Evolutionary conservation across 2,113 vertebrate genomes (phyloP), one percentile per base, ranked within the genome.

Genomic region (Carlito syrichta): DNA sequence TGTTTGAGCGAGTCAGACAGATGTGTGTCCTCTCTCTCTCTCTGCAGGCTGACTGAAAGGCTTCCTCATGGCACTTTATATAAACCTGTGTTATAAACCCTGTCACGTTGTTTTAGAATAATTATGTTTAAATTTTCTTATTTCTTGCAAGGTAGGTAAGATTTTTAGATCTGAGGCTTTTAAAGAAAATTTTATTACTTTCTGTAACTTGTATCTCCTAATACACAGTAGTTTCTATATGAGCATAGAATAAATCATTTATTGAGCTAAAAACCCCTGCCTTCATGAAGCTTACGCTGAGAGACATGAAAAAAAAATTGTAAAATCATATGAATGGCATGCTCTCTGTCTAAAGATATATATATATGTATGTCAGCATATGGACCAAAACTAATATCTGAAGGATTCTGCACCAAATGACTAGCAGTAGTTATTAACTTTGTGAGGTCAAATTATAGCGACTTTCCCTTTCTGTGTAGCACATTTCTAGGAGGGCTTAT

Each of bases 181-280:
- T 93, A n/a, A n/a, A n/a, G n/a, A n/a, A n/a, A n/a, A n/a, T n/a
- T 86, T 84, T 86, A 54, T 43, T 91, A 11, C 4, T 48, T 96
- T 96, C 96, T 63, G 38, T 91, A 60, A 52, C 43, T 78, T 30
- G 32, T 58, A 66, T 35, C 40, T 69, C 13, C 73, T 73, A 93
- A 91, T 74, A 69, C 12, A 62, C n/a, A 71, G 74, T 63, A 89
- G 63, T 74, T 91, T 32, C 12, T 91, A 74, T 83, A 40, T 76
- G 48, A 88, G 8, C 50, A 35, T 81, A n/a, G 43, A 78, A 66
- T 54, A 85, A n/a, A n/a, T n/a, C n/a, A 79, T 79, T 87, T 79
- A 77, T 79, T 96, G 81, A 82, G n/a, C 13, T 96, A 68, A 86
- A 86, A 52, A 63, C 79, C 22, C 35, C 66, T 89, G 71, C 48